Percentiles rank a stretch among this genome's conserved stretches.
These are phyloP conservation scores for Pollachius pollachius DNA, from an alignment of 2,113 vertebrate genomes.

Conservation along the genomic window DNA sequence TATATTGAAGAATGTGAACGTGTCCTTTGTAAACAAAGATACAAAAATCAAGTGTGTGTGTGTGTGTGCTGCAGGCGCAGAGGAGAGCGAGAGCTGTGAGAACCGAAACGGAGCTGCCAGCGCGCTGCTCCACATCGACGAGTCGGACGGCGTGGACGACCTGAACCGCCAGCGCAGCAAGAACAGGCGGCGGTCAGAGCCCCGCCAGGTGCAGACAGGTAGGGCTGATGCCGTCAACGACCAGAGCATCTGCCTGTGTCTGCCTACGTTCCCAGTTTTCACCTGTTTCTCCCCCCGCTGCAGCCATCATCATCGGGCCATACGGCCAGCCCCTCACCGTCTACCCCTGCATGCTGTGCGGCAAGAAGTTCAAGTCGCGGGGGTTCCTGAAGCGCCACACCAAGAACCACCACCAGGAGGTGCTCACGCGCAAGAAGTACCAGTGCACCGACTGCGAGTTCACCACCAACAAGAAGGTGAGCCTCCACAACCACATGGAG, in stretches of 20 bases:
- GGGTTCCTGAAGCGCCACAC: constrained; percentile 98
- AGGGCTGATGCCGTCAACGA: constrained; percentile 24
- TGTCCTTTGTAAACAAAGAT: too few species aligned
- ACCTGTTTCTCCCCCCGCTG: constrained; percentile 4
- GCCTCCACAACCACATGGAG: constrained; percentile 98
- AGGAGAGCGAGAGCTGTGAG: constrained; percentile 88
- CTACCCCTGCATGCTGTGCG: constrained; percentile 97
- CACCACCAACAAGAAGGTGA: constrained; percentile 98
- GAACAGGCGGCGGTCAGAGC: constrained; percentile 89
- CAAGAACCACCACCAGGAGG: constrained; percentile 93
- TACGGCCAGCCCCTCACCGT: constrained; percentile 96
- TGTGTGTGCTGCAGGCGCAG: constrained; percentile 73
- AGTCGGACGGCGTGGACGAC: constrained; percentile 86
- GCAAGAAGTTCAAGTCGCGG: constrained; percentile 97
- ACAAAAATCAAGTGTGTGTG: not conserved
- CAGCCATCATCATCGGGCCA: constrained; percentile 97
- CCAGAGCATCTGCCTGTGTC: not conserved
- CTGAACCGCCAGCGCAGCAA: constrained; percentile 89
- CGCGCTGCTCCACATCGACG: constrained; percentile 94
- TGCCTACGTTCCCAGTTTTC: not conserved
- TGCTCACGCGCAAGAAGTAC: constrained; percentile 92
- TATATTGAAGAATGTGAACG: too few species aligned
- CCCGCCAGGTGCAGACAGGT: constrained; percentile 98
- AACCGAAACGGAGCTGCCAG: constrained; percentile 94
- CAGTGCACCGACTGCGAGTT: constrained; percentile 98